Percentiles rank a stretch among this genome's conserved stretches.
Evolutionary conservation across 2,113 vertebrate species (phyloP).

Genomic region (Tachysurus fulvidraco): DNA sequence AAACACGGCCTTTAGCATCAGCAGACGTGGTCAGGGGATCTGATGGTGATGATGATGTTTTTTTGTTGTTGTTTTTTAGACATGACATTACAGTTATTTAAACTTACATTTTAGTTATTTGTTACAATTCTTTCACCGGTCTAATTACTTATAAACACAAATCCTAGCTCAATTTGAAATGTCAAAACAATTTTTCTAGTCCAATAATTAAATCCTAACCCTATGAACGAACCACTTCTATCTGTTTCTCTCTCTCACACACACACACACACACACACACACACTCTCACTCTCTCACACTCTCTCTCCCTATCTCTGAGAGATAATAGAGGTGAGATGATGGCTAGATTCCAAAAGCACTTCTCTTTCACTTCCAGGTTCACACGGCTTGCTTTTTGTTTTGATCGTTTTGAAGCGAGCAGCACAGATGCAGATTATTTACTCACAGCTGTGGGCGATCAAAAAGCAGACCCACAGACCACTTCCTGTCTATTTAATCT

Average conservation of each 20-base stretch:
- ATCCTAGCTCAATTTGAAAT: not conserved
- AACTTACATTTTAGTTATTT: not conserved
- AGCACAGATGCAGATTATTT: not conserved
- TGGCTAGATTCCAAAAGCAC: not conserved
- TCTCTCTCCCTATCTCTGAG: too few relatives aligned
- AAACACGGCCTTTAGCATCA: not conserved
- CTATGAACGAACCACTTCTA: not conserved
- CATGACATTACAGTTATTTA: not conserved
- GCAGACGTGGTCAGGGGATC: not conserved
- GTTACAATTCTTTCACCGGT: not conserved
- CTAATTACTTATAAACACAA: not conserved
- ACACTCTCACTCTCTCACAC: too few relatives aligned
- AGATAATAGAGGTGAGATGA: not conserved
- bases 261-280: too few relatives aligned
- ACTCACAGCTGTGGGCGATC: slow-evolving; percentile 4
- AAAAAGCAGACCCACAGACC: not conserved
- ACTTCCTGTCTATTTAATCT: slow-evolving; percentile 15
- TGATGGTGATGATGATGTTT: not conserved
- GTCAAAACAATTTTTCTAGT: not conserved
- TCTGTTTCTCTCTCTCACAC: not conserved
- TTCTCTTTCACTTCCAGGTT: not conserved
- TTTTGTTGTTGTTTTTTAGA: not conserved
- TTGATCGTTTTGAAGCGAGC: not conserved
- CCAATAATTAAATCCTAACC: not conserved
- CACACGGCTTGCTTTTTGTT: not conserved